Evolutionary conservation across 1,140 invertebrate genomes (phyloP).

Genomic region (Melipona quadrifasciata): DNA sequence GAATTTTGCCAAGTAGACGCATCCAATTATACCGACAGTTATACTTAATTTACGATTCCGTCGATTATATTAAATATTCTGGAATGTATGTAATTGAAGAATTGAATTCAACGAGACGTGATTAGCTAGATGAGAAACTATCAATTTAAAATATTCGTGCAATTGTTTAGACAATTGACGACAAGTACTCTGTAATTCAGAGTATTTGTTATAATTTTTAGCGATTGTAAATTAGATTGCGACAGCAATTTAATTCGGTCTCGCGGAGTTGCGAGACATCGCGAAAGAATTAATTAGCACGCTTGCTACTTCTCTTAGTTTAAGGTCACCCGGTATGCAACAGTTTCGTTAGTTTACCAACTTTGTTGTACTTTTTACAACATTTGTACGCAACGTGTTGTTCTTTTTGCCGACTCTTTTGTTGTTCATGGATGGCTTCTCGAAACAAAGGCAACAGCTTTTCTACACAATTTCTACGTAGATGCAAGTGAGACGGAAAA

Average conservation of each 20-base stretch:
- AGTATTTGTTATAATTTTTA: not conserved
- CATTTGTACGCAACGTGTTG: not conserved
- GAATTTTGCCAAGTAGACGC: no score
- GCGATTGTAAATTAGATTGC: not conserved
- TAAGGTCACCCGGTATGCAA: constrained; percentile 24
- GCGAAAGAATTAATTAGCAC: constrained; percentile 39
- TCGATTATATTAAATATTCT: no score
- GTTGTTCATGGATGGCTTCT: no score
- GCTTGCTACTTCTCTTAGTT: constrained; percentile 1
- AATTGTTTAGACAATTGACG: no score
- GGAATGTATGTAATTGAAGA: not conserved
- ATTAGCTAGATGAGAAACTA: not conserved
- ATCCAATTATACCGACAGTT: not conserved
- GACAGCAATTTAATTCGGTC: not conserved
- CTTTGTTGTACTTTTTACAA: not conserved
- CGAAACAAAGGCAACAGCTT: no score
- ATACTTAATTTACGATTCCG: not conserved
- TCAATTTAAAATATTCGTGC: not conserved
- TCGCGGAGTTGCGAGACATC: no score
- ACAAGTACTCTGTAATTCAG: no score
- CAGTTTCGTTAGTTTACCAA: not conserved
- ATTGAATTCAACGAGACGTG: not conserved
- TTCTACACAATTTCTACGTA: no score
- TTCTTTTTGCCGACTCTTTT: not conserved
- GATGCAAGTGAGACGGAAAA: no score